Base-by-base conservation (phyloP, 2,888 invertebrate species). In the Lutraria lutraria region DNA sequence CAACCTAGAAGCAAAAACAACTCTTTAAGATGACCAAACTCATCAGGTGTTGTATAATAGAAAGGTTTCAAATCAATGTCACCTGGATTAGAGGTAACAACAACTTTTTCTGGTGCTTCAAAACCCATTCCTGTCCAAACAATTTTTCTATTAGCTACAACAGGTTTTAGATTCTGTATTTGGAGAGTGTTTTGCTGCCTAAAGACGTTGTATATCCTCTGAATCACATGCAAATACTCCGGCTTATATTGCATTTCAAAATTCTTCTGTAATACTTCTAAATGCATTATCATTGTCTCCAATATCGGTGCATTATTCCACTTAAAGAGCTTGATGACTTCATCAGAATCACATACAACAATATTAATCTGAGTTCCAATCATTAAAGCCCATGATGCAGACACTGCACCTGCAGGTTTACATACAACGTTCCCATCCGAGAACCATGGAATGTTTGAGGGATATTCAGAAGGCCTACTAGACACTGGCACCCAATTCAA, bases 311-410 rank as follows among this genome's bases (percentile, higher is more conserved):
- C 53, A 29, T 15, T 63, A 53, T 68, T 54, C 88, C 88, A 89
- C 3, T 83, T 86, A 86, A 92, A 89, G 4, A 31, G 16, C 21
- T 85, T 16, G 29, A 19, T 52, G 19, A 91, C 21, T 34, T 85
- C 34, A 10, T 68, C 25, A 53, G 85, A 85, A 21, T 31, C 52
- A 19, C 79, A 31, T 15, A 83, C n/a, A 81, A 92, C 54, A 10
- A 91, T 52, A 43, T 91, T 90, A 53, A 68, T 63, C 10, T 83
- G 84, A 53, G 88, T 83, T 53, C 92, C 92, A 56, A 90, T 87
- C 21, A 92, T 54, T 19, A 81, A 25, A 54, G 85, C 56, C 76
- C n/a, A 85, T 10, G 31, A 29, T 25, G 15, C 53, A 63, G 43
- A 43, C 53, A 25, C 52, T 25, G 84, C 54, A 29, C 43, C 76